Base-by-base conservation (phyloP, 2,113 vertebrate species). In the Lophochroa leadbeateri region DNA sequence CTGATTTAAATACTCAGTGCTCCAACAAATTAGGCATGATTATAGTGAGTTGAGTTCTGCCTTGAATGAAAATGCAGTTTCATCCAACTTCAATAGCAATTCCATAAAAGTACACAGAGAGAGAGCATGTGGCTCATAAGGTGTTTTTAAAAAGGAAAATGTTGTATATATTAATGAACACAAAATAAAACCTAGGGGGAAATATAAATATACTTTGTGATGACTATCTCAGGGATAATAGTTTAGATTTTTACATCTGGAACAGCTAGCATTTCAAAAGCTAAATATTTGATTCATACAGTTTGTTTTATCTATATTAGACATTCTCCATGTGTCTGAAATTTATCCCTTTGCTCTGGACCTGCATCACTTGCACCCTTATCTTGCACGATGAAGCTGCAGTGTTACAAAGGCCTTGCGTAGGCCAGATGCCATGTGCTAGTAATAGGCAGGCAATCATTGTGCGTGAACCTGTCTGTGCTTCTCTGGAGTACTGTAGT, bases 261-360 rank as follows among this genome's bases (percentile, higher is more conserved):
- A 96, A 60, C 41, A 88, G 88, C 79, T 89, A 95, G 64, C 72
- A 93, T 97, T 95, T 96, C 82, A 88, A 94, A 95, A 96, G 70
- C 86, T 84, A 92, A 96, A 90, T 88, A 95, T 95, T 96, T 88
- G 43, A 95, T 90, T 92, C 64, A 47, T 70, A 31, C 20, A 37
- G 88, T 92, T 95, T 90, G 74, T 93, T 96, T 93, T 96, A 91
- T 96, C 95, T 96, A 68, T 90, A 86, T 83, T 71, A 95, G 72
- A 71, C 82, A 64, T 88, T 96, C 90, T 92, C 90, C 88, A 86
- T 7, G 12, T 91, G 87, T 87, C 82, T 87, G 71, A 95, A 92
- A 91, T 82, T 3, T 61, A 77, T 44, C 63, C 75, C 21, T 72
- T 87, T 88, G 57, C 92, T 92, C 44, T 82, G 75, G 83, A 50